phyloP scores from a whole-genome alignment of 1,140 invertebrate genomes.

The Aphaenogaster ashmeadi region DNA sequence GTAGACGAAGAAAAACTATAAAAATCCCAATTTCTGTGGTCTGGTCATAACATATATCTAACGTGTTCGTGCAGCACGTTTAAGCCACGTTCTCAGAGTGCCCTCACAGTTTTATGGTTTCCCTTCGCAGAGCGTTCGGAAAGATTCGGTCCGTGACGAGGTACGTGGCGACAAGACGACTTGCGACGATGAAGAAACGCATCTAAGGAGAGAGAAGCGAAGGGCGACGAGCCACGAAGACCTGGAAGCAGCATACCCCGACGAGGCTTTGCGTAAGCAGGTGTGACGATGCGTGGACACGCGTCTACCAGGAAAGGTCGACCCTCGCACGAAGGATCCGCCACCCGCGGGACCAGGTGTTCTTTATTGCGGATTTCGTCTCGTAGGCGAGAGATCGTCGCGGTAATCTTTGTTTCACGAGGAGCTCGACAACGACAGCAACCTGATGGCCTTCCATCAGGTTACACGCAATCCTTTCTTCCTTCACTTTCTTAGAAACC shows the following conservation, averaged over 20 bases:
- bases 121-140: constrained; percentile 41
- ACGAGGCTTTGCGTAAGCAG: constrained; percentile 84
- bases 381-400: constrained; percentile 41
- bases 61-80: constrained; percentile 64
- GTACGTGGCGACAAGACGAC: constrained; percentile 54
- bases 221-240: constrained; percentile 43
- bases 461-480: background rate
- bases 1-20: constrained; percentile 18
- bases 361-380: constrained; percentile 81
- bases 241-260: constrained; percentile 75
- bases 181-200: constrained; percentile 60
- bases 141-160: constrained; percentile 49
- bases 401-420: constrained; percentile 66
- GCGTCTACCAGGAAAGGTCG: constrained; percentile 85
- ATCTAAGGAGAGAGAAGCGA: constrained; percentile 52
- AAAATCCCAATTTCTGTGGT: constrained; percentile 27
- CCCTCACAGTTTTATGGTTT: constrained; percentile 76
- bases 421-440: constrained; percentile 1
- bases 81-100: constrained; percentile 79
- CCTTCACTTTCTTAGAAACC: constrained; percentile 2
- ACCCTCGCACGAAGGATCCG: constrained; percentile 69
- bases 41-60: constrained; percentile 40
- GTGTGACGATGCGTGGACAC: constrained; percentile 87
- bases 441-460: background rate
- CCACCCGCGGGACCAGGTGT: constrained; percentile 80